Evolutionary conservation across 2,888 invertebrate species (phyloP).

Genomic region (Coleophora flavipennella): DNA sequence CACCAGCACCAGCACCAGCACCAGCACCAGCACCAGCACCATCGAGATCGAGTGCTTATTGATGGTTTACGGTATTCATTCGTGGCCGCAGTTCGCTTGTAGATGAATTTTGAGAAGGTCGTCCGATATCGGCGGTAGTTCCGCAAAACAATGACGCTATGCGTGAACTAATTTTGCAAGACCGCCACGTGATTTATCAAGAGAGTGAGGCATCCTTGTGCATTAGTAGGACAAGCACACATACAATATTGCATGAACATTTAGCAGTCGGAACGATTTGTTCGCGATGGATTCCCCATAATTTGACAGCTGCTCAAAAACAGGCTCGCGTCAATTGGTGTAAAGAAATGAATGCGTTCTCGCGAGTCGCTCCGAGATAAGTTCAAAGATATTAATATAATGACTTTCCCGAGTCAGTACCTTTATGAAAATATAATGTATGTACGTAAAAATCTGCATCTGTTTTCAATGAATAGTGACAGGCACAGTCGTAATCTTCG

Average conservation of each 20-base stretch:
- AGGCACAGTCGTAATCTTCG: too few relatives aligned
- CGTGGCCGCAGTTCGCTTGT: too few relatives aligned
- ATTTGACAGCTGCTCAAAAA: neutral
- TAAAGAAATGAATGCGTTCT: too few relatives aligned
- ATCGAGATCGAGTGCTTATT: too few relatives aligned
- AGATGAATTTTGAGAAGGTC: neutral
- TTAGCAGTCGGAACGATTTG: neutral
- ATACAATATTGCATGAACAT: constrained; percentile 1
- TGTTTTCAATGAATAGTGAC: too few relatives aligned
- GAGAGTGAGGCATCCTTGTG: constrained; percentile 1
- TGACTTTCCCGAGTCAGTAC: too few relatives aligned
- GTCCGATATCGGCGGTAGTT: neutral
- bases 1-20: too few relatives aligned
- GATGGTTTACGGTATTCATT: neutral
- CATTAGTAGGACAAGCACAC: constrained; percentile 1
- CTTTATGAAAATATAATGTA: too few relatives aligned
- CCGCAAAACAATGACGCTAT: neutral
- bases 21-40: too few relatives aligned
- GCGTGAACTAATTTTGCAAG: constrained; percentile 1
- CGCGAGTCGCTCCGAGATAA: too few relatives aligned
- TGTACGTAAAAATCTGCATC: too few relatives aligned
- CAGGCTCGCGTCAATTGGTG: constrained; percentile 1
- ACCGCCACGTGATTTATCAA: neutral
- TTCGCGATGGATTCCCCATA: constrained; percentile 1
- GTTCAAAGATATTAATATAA: too few relatives aligned